Evolutionary conservation across 2,797 vertebrate genomes (phyloP).

Genomic region (Clarias laeviceps): DNA sequence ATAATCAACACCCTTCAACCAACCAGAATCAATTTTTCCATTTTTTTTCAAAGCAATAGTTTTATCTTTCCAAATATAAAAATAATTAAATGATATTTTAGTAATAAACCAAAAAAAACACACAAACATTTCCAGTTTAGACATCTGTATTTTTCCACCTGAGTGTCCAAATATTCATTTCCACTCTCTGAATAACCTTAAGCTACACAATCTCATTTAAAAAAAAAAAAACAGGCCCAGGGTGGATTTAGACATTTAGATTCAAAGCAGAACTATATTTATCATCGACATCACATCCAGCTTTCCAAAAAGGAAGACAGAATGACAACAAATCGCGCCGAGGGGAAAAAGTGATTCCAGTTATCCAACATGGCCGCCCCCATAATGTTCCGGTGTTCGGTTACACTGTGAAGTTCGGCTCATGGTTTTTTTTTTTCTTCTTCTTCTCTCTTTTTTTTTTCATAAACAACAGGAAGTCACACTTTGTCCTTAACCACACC

Average conservation of each 20-base stretch:
- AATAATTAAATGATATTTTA: not conserved
- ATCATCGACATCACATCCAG: not conserved
- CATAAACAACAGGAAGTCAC: constrained; percentile 30
- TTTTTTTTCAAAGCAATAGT: not conserved
- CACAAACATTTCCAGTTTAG: not conserved
- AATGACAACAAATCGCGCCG: not conserved
- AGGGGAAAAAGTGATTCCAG: constrained; percentile 13
- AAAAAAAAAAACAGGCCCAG: not conserved
- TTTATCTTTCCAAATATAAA: not conserved
- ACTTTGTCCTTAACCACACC: constrained; percentile 7
- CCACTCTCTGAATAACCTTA: not conserved
- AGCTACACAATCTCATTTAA: not conserved
- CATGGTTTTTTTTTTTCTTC: not conserved
- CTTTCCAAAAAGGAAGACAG: constrained; percentile 9
- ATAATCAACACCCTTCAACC: not conserved
- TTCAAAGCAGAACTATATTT: not conserved
- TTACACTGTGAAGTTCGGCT: constrained; percentile 1
- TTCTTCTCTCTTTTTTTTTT: not conserved
- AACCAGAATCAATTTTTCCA: not conserved
- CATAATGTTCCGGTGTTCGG: constrained; percentile 12
- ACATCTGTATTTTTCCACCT: not conserved
- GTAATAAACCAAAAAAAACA: not conserved
- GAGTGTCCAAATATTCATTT: not conserved
- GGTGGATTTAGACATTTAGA: not conserved
- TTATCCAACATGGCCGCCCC: constrained; percentile 14